Percentiles rank a stretch among this genome's conserved stretches.
These are phyloP conservation scores for Polymixis lichenea DNA, from an alignment of 2,888 invertebrate species.

Conservation along the genomic window DNA sequence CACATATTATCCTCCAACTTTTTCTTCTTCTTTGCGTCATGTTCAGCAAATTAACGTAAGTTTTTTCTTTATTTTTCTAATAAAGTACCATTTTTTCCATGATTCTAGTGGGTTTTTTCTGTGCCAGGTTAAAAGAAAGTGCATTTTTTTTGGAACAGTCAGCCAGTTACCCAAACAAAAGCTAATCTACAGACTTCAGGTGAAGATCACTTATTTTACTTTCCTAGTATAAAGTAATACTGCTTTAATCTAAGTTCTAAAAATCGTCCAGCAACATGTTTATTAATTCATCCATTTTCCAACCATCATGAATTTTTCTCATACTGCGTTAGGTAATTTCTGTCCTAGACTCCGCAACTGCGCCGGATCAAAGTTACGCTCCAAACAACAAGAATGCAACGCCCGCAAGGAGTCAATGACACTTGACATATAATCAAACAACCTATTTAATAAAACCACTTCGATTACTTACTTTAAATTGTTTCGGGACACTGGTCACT, in stretches of 20 bases:
- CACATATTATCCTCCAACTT: no score
- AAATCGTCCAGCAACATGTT: background rate
- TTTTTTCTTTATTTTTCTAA: background rate
- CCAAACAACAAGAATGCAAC: slow-evolving; percentile 50
- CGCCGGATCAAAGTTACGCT: slow-evolving; percentile 46
- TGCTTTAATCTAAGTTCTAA: background rate
- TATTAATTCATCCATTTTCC: background rate
- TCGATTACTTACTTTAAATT: slow-evolving; percentile 80
- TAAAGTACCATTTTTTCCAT: background rate
- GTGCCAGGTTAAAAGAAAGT: background rate
- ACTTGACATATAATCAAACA: slow-evolving; percentile 24
- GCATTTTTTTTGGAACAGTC: background rate
- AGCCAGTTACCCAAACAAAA: background rate
- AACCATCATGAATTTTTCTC: background rate
- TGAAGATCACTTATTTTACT: background rate
- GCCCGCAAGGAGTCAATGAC: slow-evolving; percentile 52
- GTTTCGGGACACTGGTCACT: slow-evolving; percentile 78
- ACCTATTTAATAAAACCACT: slow-evolving; percentile 12
- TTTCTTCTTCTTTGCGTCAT: no score
- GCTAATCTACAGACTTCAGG: background rate
- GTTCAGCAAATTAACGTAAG: background rate
- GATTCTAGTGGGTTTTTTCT: background rate
- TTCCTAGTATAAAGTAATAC: background rate
- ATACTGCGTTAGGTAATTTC: background rate
- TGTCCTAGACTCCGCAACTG: slow-evolving; percentile 8